Base-by-base conservation (phyloP, 1,140 invertebrate species). In the Philopotamus ludificatus region DNA sequence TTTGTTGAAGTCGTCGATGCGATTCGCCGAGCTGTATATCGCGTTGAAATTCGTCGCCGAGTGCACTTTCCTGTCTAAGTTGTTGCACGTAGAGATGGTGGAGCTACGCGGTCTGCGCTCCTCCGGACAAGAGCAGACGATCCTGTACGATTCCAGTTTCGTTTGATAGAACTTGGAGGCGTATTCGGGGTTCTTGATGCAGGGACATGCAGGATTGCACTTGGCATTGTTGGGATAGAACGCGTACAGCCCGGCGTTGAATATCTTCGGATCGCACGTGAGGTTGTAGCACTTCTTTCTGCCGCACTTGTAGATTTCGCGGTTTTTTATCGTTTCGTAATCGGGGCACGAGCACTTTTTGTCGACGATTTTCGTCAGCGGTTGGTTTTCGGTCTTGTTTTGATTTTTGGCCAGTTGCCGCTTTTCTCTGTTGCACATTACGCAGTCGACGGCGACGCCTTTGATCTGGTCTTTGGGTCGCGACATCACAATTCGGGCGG, bases 31-130 rank as follows among this genome's bases (percentile, higher is more conserved):
- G 25, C 41, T 16, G 53, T 20, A 39, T 12, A 16, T 50, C 21
- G 59, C 61, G 49, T 1, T 45, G 45, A 16, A 51, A 49, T 15
- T 23, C 42, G 12, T 45, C 62, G 34, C 34, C 58, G 60, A 26
- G 59, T 66, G 45, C 0, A 49, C 39, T 10, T 63, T 50, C 12
- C 22, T 21, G 12, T 47, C 62, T 21, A 42, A 8, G 22, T 47
- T 25, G 39, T 41, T 45, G 12, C 49, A 26, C 18, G 57, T 61
- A 12, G 66, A 67, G 20, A 68, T 41, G 10, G 67, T 69, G 1
- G 63, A 64, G 28, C 66, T 68, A 7, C 67, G 34, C 3, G 63
- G 63, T 20, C 67, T 61, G 23, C 45, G 53, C 2, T 57, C 26
- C 22, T 65, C 47, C 54, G 45, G 54, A 41, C 1, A 50, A 20